A percentile compares a stretch with the other conserved stretches of the same genome.
These are phyloP conservation scores for Neomicropteryx cornuta DNA, from an alignment of 1,140 invertebrate species.

Conservation along the genomic window DNA sequence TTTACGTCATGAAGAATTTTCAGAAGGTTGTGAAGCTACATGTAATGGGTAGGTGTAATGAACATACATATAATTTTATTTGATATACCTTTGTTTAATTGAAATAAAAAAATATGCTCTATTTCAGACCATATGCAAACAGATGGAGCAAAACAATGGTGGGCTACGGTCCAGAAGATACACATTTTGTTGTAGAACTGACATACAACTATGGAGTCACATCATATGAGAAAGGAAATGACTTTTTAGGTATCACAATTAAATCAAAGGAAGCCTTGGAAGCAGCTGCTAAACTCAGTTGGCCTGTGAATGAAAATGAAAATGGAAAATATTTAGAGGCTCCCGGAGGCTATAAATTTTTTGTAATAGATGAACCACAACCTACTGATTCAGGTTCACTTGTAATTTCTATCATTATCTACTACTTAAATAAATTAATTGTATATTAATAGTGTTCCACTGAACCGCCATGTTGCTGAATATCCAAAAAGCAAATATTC, in stretches of 20 bases:
- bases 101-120: too few species aligned
- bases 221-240: conserved; percentile 75
- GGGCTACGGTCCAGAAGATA: conserved; percentile 91
- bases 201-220: conserved; percentile 96
- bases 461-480: too few species aligned
- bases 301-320: conserved; percentile 52
- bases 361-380: conserved; percentile 60
- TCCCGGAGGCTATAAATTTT: conserved; percentile 88
- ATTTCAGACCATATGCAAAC: conserved; percentile 82
- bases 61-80: too few species aligned
- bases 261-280: conserved; percentile 64
- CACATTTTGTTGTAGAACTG: conserved; percentile 92
- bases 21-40: conserved; percentile 87
- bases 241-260: conserved; percentile 81
- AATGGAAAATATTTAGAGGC: conserved; percentile 55
- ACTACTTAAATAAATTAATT: too few species aligned
- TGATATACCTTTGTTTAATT: too few species aligned
- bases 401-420: too few species aligned
- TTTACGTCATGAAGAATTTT: conserved; percentile 93
- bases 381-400: conserved; percentile 47
- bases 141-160: conserved; percentile 99
- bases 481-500: too few species aligned
- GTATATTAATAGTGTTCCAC: too few species aligned
- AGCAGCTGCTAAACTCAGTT: conserved; percentile 54
- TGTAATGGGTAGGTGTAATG: conserved; percentile 88